phyloP scores from a whole-genome alignment of 1,140 invertebrate genomes.

The Aphis craccivora region DNA sequence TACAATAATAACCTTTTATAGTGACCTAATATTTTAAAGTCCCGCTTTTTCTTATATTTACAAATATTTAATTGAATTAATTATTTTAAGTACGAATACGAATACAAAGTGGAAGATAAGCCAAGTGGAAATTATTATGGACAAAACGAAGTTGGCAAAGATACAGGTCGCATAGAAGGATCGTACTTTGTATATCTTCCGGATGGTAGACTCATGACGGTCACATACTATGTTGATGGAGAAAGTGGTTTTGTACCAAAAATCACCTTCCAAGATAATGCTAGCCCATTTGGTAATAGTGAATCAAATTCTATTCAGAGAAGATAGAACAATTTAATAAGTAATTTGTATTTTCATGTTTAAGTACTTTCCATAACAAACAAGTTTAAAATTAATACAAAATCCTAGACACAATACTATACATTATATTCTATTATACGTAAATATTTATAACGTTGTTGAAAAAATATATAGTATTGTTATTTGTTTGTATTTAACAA shows the following conservation, averaged over 20 bases:
- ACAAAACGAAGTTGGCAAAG: constrained; percentile 71
- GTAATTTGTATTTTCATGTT: not conserved
- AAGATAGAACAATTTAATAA: not conserved
- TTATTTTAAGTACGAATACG: constrained; percentile 72
- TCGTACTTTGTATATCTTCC: constrained; percentile 59
- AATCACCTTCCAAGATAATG: constrained; percentile 69
- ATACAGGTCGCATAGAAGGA: constrained; percentile 67
- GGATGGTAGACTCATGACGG: constrained; percentile 68
- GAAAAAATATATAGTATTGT: not conserved
- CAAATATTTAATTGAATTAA: constrained; percentile 32
- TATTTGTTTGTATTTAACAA: constrained; percentile 22
- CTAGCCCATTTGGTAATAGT: constrained; percentile 65
- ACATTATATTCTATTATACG: not conserved
- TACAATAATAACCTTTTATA: not conserved
- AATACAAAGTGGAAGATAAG: constrained; percentile 76
- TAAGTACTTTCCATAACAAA: not conserved
- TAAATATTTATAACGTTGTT: not conserved
- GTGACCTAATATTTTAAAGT: not conserved
- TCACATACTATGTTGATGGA: constrained; percentile 73
- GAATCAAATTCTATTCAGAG: constrained; percentile 27
- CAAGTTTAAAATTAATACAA: not conserved
- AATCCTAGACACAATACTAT: not conserved
- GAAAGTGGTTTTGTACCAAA: constrained; percentile 75
- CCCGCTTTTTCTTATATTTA: not conserved
- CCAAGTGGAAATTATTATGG: constrained; percentile 72